Base-by-base conservation (phyloP, 2,888 invertebrate genomes). In the Philhelius pedissequus region DNA sequence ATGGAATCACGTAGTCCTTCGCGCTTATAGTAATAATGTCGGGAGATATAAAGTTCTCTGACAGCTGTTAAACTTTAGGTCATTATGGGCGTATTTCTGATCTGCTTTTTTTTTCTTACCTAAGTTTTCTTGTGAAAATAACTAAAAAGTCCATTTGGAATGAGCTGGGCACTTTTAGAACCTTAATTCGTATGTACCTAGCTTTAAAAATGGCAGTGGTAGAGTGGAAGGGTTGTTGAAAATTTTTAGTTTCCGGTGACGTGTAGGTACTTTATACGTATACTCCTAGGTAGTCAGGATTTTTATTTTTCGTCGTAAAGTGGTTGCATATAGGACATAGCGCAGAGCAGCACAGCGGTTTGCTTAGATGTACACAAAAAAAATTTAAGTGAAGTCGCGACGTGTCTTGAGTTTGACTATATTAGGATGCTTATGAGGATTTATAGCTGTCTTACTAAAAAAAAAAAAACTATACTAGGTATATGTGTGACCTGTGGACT, bases 21-120 rank as follows among this genome's bases (percentile, higher is more conserved):
- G 84, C 84, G 84, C 84, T 84, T 71, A 48, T 48, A 84, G 80
- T 80, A 84, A 84, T 84, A 84, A 80, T 80, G 84, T 84, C 75
- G 71, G 80, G 71, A 76, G 80, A 84, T 84, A 71, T 84, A 80
- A 84, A 84, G 75, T 84, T 80, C 68, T 62, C 84, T 80, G 84
- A 84, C 84, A 84, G 84, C 84, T 84, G 84, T 80, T 84, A 84
- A 84, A 84, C 84, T 84, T 84, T 84, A 43, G 84, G 80, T 84
- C 84, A 84, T 84, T 84, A 84, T 68, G 80, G 76, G 4, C 1
- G 40, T 75, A 76, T 75, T 60, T 48, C 22, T 22, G 11, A n/a
- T 50, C n/a, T 27, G 30, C 6, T 58, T 43, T 56, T 27, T 27
- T 20, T 22, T 22, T 2, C 6, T 5, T 20, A 20, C 45, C 22